A percentile compares a stretch with the other conserved stretches of the same genome.
phyloP scores from a whole-genome alignment of 2,888 invertebrate genomes.

The Leptopilina myrica region DNA sequence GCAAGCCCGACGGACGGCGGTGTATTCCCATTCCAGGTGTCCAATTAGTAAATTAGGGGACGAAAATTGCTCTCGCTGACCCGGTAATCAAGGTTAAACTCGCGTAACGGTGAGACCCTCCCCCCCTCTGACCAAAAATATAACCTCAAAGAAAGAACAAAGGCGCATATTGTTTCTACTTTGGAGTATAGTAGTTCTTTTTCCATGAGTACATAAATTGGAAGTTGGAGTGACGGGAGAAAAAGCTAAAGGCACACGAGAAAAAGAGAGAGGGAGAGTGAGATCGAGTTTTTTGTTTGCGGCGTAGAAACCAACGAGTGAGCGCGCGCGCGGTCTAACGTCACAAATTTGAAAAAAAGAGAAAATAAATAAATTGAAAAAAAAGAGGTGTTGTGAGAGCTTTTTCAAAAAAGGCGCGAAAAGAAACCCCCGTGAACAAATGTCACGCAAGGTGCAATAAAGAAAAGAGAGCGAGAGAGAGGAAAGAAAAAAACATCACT shows the following conservation, averaged over 20 bases:
- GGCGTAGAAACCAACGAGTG: slow-evolving; percentile 41
- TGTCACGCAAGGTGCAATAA: neutral
- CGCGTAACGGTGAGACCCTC: slow-evolving; percentile 7
- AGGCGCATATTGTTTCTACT: neutral
- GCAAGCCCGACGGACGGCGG: slow-evolving; percentile 15
- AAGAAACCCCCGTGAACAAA: neutral
- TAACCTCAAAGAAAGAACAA: slow-evolving; percentile 15
- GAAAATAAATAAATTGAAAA: neutral
- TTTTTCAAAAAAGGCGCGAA: slow-evolving; percentile 38
- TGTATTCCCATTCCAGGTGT: slow-evolving; percentile 31
- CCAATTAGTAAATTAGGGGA: slow-evolving; percentile 34
- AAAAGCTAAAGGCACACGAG: slow-evolving; percentile 3
- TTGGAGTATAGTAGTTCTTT: neutral
- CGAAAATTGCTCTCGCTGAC: slow-evolving; percentile 30
- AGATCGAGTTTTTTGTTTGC: slow-evolving; percentile 28
- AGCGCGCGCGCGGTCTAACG: slow-evolving; percentile 30
- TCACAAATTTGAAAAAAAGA: slow-evolving; percentile 25
- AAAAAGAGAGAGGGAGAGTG: slow-evolving; percentile 4
- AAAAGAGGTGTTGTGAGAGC: neutral
- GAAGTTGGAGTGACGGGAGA: slow-evolving; percentile 23
- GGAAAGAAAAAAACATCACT: neutral
- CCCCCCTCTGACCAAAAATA: neutral
- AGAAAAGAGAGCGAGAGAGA: too few species aligned
- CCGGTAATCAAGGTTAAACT: slow-evolving; percentile 19
- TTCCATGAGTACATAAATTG: slow-evolving; percentile 8